Conservation (phyloP, 2,113 vertebrate species). For the Setophaga kirtlandii region DNA sequence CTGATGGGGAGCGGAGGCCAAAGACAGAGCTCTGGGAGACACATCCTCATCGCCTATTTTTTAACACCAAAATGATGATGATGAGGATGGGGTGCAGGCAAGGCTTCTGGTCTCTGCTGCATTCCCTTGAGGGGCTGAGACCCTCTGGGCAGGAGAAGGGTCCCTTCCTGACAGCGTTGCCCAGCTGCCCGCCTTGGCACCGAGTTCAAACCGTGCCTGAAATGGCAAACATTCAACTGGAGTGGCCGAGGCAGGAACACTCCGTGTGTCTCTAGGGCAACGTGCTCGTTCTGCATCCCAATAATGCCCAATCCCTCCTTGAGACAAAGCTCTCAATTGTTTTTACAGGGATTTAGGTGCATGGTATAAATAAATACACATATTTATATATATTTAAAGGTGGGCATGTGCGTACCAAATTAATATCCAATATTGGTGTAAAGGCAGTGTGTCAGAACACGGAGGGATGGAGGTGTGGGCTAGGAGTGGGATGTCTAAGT, state of each 20-base stretch:
- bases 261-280: background rate
- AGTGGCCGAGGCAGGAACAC: background rate
- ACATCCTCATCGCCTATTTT: background rate
- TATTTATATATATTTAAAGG: background rate
- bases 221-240: background rate
- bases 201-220: background rate
- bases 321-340: background rate
- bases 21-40: background rate
- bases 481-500: background rate
- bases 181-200: background rate
- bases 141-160: background rate
- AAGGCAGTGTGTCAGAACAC: background rate
- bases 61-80: background rate
- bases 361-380: background rate
- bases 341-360: background rate
- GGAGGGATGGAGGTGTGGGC: background rate
- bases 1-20: background rate
- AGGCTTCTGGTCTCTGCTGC: background rate
- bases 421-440: background rate
- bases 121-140: background rate
- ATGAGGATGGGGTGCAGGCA: background rate
- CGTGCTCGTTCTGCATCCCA: background rate
- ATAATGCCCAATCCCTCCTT: background rate
- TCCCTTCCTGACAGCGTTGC: background rate
- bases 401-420: background rate